These are phyloP conservation scores for Drosophila carrolli DNA, from an alignment of 1,140 invertebrate genomes.

Conservation along the genomic window DNA sequence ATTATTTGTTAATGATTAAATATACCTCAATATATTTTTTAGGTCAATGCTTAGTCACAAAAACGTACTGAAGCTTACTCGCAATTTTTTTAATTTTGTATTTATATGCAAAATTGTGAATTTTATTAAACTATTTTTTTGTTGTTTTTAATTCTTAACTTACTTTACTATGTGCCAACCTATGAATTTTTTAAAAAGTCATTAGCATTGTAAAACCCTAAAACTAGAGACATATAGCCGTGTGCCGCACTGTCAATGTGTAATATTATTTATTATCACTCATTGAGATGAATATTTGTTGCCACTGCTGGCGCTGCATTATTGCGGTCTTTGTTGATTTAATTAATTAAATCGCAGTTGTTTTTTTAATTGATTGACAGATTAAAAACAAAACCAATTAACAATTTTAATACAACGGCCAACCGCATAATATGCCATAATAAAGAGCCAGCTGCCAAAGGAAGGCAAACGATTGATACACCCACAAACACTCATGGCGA, in stretches of 20 bases:
- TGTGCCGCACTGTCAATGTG: conserved; percentile 26
- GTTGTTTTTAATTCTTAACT: too few relatives aligned
- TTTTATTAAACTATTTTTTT: too few relatives aligned
- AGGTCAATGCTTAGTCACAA: too few relatives aligned
- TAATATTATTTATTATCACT: conserved; percentile 66
- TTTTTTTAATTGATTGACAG: conserved; percentile 84
- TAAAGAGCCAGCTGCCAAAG: conserved; percentile 54
- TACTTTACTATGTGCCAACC: too few relatives aligned
- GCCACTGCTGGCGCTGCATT: conserved; percentile 67
- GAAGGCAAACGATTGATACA: conserved; percentile 46
- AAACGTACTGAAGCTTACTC: too few relatives aligned
- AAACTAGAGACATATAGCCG: conserved; percentile 6
- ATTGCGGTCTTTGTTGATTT: conserved; percentile 81
- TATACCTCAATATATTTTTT: too few relatives aligned
- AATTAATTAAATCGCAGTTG: conserved; percentile 84
- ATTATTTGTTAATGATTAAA: too few relatives aligned
- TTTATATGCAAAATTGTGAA: too few relatives aligned
- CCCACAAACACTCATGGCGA: conserved; percentile 50
- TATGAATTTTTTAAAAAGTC: too few relatives aligned
- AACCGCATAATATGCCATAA: conserved; percentile 80
- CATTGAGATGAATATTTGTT: conserved; percentile 46
- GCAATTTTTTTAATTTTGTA: too few relatives aligned
- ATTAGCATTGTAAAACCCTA: too few relatives aligned
- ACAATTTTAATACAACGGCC: conserved; percentile 82
- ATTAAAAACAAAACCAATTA: conserved; percentile 84